A percentile compares a stretch with the other conserved stretches of the same genome.
Evolutionary conservation across 2,797 vertebrate species (phyloP).

Genomic region (Neomorphus geoffroyi): DNA sequence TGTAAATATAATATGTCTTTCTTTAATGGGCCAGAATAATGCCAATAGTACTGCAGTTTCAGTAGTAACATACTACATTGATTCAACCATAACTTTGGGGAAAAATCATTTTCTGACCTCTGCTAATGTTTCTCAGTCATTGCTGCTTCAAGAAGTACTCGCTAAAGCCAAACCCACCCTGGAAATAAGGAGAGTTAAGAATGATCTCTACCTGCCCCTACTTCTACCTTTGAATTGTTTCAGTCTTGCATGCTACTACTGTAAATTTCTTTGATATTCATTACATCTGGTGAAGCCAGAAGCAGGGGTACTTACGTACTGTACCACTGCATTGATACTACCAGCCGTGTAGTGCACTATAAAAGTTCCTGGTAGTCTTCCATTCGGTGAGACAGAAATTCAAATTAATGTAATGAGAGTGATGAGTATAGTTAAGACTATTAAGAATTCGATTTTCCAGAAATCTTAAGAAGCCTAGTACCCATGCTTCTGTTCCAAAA

Average conservation of each 20-base stretch:
- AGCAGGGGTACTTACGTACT: background rate
- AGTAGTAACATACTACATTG: background rate
- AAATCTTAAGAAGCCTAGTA: background rate
- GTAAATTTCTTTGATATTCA: background rate
- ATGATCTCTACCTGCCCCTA: background rate
- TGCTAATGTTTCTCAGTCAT: background rate
- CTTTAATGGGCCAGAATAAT: background rate
- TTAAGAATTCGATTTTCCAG: background rate
- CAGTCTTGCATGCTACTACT: background rate
- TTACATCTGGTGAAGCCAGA: background rate
- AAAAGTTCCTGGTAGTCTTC: background rate
- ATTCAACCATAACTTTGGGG: background rate
- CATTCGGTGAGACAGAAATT: background rate
- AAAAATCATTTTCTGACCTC: background rate
- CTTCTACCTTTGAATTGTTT: background rate
- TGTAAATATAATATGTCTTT: accelerated
- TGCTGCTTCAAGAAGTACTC: background rate
- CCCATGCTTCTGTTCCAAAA: background rate
- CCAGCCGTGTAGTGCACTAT: background rate
- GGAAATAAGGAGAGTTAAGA: background rate
- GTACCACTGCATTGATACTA: background rate
- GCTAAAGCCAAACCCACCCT: background rate
- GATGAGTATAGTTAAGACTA: background rate
- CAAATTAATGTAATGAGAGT: background rate
- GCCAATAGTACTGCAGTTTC: background rate